Evolutionary conservation across 35 echinoderm and acorn worm genomes (phyloP), one percentile per base, ranked within the genome.

Genomic region (Ophioderma brevispina): DNA sequence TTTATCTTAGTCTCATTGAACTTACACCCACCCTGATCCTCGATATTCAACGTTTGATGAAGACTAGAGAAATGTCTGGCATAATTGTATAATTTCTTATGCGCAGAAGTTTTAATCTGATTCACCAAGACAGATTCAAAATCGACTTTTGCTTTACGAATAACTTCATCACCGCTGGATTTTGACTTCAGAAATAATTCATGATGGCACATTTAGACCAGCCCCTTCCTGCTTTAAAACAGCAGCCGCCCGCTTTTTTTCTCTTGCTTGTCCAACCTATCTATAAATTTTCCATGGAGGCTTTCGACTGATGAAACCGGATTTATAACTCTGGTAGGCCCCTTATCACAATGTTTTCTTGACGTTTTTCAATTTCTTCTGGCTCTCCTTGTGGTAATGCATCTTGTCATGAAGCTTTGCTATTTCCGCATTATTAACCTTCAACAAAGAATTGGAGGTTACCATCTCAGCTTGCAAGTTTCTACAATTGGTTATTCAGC

Each of bases 61-160:
- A 17, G 87, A 89, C 76, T 33, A 0, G 42, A 43, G 49, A 89
- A 81, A 19, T 89, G 87, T 59, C 87, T 49, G 15, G 80, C 37
- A 82, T 90, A 90, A 31, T 90, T 90, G 42, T 80, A 90, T 40
- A 82, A 90, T 28, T 90, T 82, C 32, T 82, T 90, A 1, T 78
- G 88, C 21, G 81, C 79, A 59, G n/a, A n/a, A n/a, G 79, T 82
- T 32, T 82, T 82, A 41, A 90, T 90, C 35, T 90, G 88, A 10
- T 82, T 70, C 0, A 90, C 25, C 35, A 90, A 55, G 32, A 6
- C 14, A 11, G 39, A 13, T 28, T 90, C 88, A 76, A 75, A 90
- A 64, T 90, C 88, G 1, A 1, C 15, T 34, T 90, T 90, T 11
- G 89, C 89, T 52, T 84, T 39, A 4, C 34, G 0, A 28, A 90